Percentiles rank a stretch among this genome's conserved stretches.
Conservation (phyloP, 1,140 invertebrate genomes). For the Doryteuthis pealeii region DNA sequence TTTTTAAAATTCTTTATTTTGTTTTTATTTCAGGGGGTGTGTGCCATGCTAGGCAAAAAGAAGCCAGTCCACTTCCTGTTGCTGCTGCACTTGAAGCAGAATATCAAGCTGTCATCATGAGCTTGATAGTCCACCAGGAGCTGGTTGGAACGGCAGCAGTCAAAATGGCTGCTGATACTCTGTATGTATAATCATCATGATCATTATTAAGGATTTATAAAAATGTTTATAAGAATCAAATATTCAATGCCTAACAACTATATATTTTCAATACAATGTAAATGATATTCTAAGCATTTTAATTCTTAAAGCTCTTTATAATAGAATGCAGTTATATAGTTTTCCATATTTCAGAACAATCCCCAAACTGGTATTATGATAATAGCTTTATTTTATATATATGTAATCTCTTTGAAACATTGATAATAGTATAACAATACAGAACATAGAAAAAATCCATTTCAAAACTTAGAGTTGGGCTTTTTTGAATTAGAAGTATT, state of each 20-base stretch:
- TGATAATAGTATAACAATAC: too few relatives aligned
- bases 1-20: background rate
- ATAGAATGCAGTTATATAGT: too few relatives aligned
- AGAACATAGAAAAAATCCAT: too few relatives aligned
- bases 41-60: constrained; percentile 12
- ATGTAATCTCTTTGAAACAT: too few relatives aligned
- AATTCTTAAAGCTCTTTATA: too few relatives aligned
- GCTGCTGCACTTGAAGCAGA: constrained; percentile 2
- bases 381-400: too few relatives aligned
- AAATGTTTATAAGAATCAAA: constrained; percentile 5
- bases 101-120: constrained; percentile 9
- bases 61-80: background rate
- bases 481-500: too few relatives aligned
- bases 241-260: background rate
- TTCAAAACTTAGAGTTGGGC: too few relatives aligned
- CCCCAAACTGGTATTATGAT: too few relatives aligned
- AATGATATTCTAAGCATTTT: too few relatives aligned
- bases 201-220: too few relatives aligned
- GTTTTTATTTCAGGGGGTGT: background rate
- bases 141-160: constrained; percentile 12
- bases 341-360: too few relatives aligned
- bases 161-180: constrained; percentile 23
- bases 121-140: constrained; percentile 13
- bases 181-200: constrained; percentile 26
- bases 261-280: constrained; percentile 21